Base-by-base conservation (phyloP, 2,113 vertebrate species). In the Trochalopteron elliotii region DNA sequence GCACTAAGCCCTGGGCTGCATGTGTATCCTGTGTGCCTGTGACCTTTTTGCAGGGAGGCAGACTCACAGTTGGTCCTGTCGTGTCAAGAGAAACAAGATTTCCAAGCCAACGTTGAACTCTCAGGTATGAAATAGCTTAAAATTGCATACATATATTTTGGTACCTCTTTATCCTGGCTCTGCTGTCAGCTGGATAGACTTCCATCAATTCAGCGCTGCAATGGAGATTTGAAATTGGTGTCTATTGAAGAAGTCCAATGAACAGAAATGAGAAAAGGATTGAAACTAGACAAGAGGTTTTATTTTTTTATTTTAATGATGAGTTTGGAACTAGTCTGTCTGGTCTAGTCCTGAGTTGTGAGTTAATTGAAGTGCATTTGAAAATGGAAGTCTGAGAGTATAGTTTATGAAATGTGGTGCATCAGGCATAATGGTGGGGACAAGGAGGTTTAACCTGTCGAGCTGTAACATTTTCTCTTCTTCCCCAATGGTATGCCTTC, bases 51-150 rank as follows among this genome's bases (percentile, higher is more conserved):
- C 7, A 55, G 25, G 8, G 9, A 60, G 12, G 14, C 9, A 79
- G 20, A 44, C 4, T 33, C 13, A 39, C 2, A 2, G 5, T 3
- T 84, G 8, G n/a, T 63, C n/a, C 12, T 49, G 7, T 53, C 2
- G 0, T 44, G 9, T 39, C 56, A 81, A 60, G 31, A 78, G 21
- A 47, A 87, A 56, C 20, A 31, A 69, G 37, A 68, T 76, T 69
- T 69, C 12, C 12, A 67, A 68, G 90, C 64, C 2, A 70, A 14
- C 37, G 72, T 31, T 2, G 4, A 82, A 55, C 9, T 39, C 55
- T 55, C 23, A 78, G 12, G 10, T 59, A 42, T 49, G 60, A 72
- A 69, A 77, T n/a, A 31, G 37, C 14, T 77, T 40, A 47, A 75
- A 59, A 68, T 25, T 31, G 15, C 2, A 0, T 16, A 42, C 9